Base-by-base conservation (phyloP, 1,140 invertebrate genomes). In the Brachionus calyciflorus region DNA sequence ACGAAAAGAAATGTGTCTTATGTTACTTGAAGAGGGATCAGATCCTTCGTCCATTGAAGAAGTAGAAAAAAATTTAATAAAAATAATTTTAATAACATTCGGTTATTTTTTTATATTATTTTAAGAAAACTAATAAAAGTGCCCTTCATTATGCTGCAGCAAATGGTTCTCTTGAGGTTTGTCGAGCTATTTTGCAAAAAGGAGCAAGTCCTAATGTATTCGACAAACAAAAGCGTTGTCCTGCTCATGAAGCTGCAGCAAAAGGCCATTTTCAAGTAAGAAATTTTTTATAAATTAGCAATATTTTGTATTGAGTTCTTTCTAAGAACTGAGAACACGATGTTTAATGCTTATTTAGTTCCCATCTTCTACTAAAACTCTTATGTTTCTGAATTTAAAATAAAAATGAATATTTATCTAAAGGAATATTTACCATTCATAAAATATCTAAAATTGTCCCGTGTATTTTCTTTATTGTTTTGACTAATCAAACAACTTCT, bases 221-320 rank as follows among this genome's bases (percentile, higher is more conserved):
- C 6, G 84, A 85, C 76, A 78, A 79, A n/a, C 78, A 80, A 40
- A 81, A 82, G 53, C 79, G 80, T 55, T 80, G 80, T 76, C 83
- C 83, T 41, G 80, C 80, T 30, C 85, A 86, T 78, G 83, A 82
- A 77, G 84, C 84, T 55, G 84, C 84, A 24, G 79, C 80, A 55
- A 80, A 79, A 78, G 84, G 84, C 37, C 79, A 77, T 80, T 69
- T 81, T 30, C 65, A 57, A n/a, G 48, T 41, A 14, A 33, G 4
- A 19, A 17, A 37, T n/a, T 60, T 40, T 40, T 12, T 17, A 33
- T 26, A 21, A 41, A 26, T 63, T 17, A 10, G 24, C 24, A 51
- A 77, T 14, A 7, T 60, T 28, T 60, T 7, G 7, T n/a, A n/a
- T n/a, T n/a, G n/a, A n/a, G n/a, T n/a, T n/a, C n/a, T n/a, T n/a